Base-by-base conservation (phyloP, 92 coral and sea anemone species). In the Epizoanthus illoricatus region DNA sequence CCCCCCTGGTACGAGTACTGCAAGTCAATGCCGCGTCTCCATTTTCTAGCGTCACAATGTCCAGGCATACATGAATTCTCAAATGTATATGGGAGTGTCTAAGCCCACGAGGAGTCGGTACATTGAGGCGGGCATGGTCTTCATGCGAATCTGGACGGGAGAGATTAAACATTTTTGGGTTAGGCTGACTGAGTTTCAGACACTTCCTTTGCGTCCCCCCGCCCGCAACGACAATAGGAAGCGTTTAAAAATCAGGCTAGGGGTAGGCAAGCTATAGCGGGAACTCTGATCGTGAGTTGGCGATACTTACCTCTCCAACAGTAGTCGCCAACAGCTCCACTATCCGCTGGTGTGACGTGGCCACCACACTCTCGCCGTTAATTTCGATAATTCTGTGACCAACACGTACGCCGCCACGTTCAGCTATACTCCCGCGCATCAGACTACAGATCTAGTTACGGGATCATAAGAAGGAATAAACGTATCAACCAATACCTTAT, bases 371-470 rank as follows among this genome's bases (percentile, higher is more conserved):
- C 80, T 97, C 97, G 24, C 92, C 91, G 71, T 97, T 97, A 74
- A 97, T 91, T 76, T 97, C 99, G 75, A 97, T 97, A 47, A 97
- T 97, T 70, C 97, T 88, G 84, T 97, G 99, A 13, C 99, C 99
- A 19, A 97, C 99, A 24, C 99, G 99, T 18, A 97, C 99, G 5
- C 99, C 99, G 12, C 99, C 99, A 7, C 99, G 93, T 76, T 97
- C 99, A 1, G 99, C 99, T 65, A 96, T 96, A 40, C 99, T 94
- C 4, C 99, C 99, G 17, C 99, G 94, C 99, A 96, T 96, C 73
- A 96, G 82, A 70, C 99, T 96, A 73, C 99, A 96, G 69, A 96
- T 96, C 99, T 96, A 59, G 43, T 67, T 36, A 72, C 64, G 82
- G 33, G 19, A 62, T 40, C 40, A 75, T 13, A 19, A 49, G 1